Base-by-base conservation (phyloP, 2,888 invertebrate genomes). In the Callyntrura guangdongensis region DNA sequence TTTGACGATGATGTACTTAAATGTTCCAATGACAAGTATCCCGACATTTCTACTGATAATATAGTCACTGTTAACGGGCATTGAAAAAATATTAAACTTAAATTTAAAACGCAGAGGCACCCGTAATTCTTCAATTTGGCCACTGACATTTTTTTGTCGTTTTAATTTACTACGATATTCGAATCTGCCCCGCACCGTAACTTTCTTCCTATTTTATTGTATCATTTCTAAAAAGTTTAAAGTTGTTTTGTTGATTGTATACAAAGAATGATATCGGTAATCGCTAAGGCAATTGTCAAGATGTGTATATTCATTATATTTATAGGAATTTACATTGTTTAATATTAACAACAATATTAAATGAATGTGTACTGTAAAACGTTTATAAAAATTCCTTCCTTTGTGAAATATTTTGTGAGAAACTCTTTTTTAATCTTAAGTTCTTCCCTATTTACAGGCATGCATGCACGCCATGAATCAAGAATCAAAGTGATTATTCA, bases 341-440 rank as follows among this genome's bases (percentile, higher is more conserved):
- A n/a, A 53, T 5, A 53, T 5, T 53, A 1, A n/a, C 53, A 27
- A 69, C 36, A 17, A 45, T 45, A 69, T 36, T 0, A 45, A 61
- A 22, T 14, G 12, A 64, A 67, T 83, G 47, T 85, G 36, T 4
- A 36, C n/a, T 36, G 69, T 12, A 45, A 47, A 82, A 67, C 36
- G 36, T 36, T 36, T 6, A 85, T 83, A 64, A 84, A 90, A 90
- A 85, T 90, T 90, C 90, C 81, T 90, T 85, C 79, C 86, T 90
- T 81, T 69, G 69, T 67, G 81, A 56, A 77, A 77, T 49, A 36
- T 61, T 17, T 56, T 64, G 69, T 81, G 82, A 77, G 84, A 89
- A 74, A 47, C 59, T 61, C 47, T 83, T 77, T 84, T 89, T 84
- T 82, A 49, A 53, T 22, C 86, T 72, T 72, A 88, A 88, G 72